Evolutionary conservation across 53 echinoderm and acorn worm species (phyloP), one percentile per base, ranked within the genome.

Genomic region (Actinopyga echinites): DNA sequence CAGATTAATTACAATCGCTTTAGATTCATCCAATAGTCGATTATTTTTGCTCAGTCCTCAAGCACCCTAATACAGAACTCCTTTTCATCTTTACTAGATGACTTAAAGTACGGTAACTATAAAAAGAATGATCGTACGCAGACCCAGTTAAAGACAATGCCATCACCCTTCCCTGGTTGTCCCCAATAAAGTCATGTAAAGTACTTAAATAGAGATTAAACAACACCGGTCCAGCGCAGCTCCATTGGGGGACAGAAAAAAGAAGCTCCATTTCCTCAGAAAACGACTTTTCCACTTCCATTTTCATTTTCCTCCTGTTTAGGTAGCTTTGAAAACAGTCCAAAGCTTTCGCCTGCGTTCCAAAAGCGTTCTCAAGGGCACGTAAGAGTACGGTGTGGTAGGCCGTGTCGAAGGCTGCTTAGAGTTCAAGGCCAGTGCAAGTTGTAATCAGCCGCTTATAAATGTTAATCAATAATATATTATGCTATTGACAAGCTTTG

Each of bases 81-180:
- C 33, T 69, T 35, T 31, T 69, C 69, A 33, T 31, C 34, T 69
- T 8, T 20, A 69, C 22, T 40, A 32, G 67, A 10, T 66, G 67
- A 20, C 25, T 26, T 33, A 19, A 23, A 66, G 28, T 8, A 66
- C n/a, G n/a, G n/a, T n/a, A n/a, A 66, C 30, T 33, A 30, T 66
- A 66, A 33, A 30, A 66, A 9, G 67, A 8, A 66, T 86, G 28
- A 66, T 86, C 40, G 69, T 82, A 82, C 31, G 69, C 13, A 69
- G 55, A 29, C 40, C 40, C 30, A 87, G 56, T 23, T 32, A 56
- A 0, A 65, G 81, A 34, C 40, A 34, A 22, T 35, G 19, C 33
- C 69, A 5, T 11, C 17, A 5, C 31, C 15, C 15, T 15, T 3
- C 28, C 65, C 11, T 65, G 65, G 36, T 69, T 69, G 4, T 37